Conservation (phyloP, 2,888 invertebrate genomes). For the Drosophila fungiperda region DNA sequence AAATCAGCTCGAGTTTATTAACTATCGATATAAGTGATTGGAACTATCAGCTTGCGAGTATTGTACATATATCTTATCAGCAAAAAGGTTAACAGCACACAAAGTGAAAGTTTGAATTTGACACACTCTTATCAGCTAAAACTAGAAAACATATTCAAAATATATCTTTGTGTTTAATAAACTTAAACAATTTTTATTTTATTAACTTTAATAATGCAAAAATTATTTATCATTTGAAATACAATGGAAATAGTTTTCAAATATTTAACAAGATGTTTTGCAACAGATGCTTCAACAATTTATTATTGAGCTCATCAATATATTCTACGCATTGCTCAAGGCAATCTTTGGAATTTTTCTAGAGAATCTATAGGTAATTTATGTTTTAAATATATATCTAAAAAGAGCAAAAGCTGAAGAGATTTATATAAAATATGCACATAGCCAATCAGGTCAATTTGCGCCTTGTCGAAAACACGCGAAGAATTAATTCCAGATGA, state of each 20-base stretch:
- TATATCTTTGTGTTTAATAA: neutral
- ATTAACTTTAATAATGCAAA: neutral
- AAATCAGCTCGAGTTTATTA: slow-evolving; percentile 23
- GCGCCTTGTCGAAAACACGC: slow-evolving; percentile 61
- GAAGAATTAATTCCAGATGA: slow-evolving; percentile 61
- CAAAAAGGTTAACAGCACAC: neutral
- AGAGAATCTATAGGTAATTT: neutral
- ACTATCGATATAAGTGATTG: slow-evolving; percentile 35
- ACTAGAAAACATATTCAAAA: neutral
- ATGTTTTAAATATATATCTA: neutral
- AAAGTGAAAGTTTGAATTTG: slow-evolving; percentile 9
- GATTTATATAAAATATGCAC: slow-evolving; percentile 35
- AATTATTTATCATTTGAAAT: neutral
- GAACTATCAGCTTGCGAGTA: slow-evolving; percentile 19
- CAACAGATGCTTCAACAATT: neutral
- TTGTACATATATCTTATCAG: slow-evolving; percentile 28
- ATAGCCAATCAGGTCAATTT: slow-evolving; percentile 53
- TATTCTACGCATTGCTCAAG: slow-evolving; percentile 23
- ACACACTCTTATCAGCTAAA: neutral
- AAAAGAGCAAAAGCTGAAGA: slow-evolving; percentile 51
- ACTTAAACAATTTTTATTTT: neutral
- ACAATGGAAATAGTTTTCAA: neutral
- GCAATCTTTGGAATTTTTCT: slow-evolving; percentile 44
- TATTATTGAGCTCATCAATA: neutral
- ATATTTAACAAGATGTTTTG: neutral